phyloP scores from a whole-genome alignment of 2,888 invertebrate species.

The Thumatha senex region DNA sequence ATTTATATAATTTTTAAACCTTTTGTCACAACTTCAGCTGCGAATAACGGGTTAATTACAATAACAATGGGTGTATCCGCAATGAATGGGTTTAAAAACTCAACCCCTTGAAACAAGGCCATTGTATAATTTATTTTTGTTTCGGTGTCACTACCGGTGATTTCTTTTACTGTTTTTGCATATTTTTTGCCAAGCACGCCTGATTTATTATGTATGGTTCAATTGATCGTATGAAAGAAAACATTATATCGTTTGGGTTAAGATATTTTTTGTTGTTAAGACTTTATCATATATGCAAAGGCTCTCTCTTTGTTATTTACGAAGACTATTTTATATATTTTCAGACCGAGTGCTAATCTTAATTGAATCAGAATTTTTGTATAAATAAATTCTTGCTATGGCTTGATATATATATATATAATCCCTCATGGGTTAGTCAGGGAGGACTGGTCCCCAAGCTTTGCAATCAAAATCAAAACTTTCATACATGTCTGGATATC shows the following conservation, averaged over 20 bases:
- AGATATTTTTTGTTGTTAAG: not conserved
- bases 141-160: slow-evolving; percentile 50
- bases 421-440: too few relatives aligned
- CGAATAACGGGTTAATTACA: slow-evolving; percentile 68
- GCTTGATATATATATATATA: too few relatives aligned
- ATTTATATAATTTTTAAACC: slow-evolving; percentile 12
- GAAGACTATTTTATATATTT: too few relatives aligned
- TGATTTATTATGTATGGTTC: slow-evolving; percentile 25
- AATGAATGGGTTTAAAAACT: slow-evolving; percentile 49
- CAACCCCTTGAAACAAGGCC: slow-evolving; percentile 46
- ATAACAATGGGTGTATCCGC: slow-evolving; percentile 59
- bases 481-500: too few relatives aligned
- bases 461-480: too few relatives aligned
- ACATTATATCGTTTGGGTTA: not conserved
- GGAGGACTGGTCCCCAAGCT: too few relatives aligned
- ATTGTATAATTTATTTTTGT: slow-evolving; percentile 62
- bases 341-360: too few relatives aligned
- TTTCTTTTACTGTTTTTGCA: slow-evolving; percentile 41
- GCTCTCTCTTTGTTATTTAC: too few relatives aligned
- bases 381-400: too few relatives aligned
- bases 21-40: slow-evolving; percentile 40
- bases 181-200: slow-evolving; percentile 21
- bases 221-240: slow-evolving; percentile 4
- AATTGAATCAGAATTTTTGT: too few relatives aligned
- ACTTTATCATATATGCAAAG: not conserved